A percentile compares a stretch with the other conserved stretches of the same genome.
Conservation (phyloP, 2,888 invertebrate genomes). For the Trisateles emortualis region DNA sequence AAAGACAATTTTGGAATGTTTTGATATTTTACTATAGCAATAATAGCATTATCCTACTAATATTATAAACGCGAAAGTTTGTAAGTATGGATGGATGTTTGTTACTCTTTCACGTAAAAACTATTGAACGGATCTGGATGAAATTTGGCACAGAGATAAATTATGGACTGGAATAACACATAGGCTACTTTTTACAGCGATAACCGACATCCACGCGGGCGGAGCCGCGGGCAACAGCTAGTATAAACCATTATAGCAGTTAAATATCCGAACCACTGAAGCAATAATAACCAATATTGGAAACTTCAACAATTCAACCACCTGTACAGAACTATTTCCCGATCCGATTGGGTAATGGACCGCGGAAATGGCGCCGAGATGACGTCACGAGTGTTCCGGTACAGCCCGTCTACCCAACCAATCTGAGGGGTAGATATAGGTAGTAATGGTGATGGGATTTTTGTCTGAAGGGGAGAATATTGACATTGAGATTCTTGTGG, state of each 20-base stretch:
- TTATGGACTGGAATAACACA: no score
- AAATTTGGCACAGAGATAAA: no score
- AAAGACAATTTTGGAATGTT: no score
- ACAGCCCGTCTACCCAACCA: conserved; percentile 25
- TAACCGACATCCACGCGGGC: no score
- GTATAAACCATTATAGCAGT: neutral
- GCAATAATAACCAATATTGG: conserved; percentile 9
- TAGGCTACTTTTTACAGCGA: no score
- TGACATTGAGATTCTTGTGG: neutral
- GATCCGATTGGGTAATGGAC: conserved; percentile 70
- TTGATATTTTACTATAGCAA: no score
- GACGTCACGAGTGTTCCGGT: conserved; percentile 67
- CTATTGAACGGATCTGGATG: no score
- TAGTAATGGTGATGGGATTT: neutral
- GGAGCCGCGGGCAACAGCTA: no score
- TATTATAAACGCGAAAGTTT: no score
- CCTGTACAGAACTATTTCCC: conserved; percentile 60
- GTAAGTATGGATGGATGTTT: no score
- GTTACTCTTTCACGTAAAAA: no score
- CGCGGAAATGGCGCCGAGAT: conserved; percentile 71
- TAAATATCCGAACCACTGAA: conserved; percentile 4
- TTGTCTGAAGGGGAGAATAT: neutral
- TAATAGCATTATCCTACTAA: no score
- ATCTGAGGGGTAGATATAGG: conserved; percentile 16
- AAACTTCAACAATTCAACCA: conserved; percentile 26